These are phyloP conservation scores for Microcebus ravelobensis DNA, from an alignment of 2,113 vertebrate genomes.

Conservation along the genomic window DNA sequence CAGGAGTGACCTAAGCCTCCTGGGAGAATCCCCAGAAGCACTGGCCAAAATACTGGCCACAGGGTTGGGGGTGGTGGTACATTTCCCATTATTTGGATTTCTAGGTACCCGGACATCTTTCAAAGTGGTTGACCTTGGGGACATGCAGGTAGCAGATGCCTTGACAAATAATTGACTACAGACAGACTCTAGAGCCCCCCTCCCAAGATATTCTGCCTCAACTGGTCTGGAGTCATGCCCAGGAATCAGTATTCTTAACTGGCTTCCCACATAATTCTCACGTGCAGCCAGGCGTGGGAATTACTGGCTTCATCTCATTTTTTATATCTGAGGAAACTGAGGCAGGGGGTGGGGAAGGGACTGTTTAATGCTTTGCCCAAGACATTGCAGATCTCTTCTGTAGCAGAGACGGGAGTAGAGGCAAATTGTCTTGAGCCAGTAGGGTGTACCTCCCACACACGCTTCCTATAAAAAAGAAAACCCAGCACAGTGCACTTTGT, in stretches of 20 bases:
- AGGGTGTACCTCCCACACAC: accelerated
- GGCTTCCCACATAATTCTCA: neutral
- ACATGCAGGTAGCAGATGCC: neutral
- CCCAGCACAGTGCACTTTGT: too few species aligned
- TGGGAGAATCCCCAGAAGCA: neutral
- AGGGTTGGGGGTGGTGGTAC: neutral
- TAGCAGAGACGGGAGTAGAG: neutral
- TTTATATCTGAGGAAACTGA: neutral
- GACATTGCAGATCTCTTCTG: neutral
- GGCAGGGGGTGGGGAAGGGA: neutral
- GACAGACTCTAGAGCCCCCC: neutral
- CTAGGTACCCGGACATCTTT: neutral
- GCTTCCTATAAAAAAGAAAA: neutral
- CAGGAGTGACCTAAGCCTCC: neutral
- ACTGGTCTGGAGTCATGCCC: neutral
- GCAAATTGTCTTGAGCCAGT: neutral
- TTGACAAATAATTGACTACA: neutral
- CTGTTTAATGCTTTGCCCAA: neutral
- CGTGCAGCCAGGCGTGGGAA: neutral
- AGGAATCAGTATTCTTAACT: neutral
- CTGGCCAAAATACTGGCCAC: neutral
- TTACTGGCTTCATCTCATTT: neutral
- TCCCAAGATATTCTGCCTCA: neutral
- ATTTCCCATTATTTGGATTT: neutral
- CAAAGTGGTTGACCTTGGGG: neutral